phyloP scores from a whole-genome alignment of 2,797 vertebrate genomes.

The Sternarchorhynchus goeldii region DNA sequence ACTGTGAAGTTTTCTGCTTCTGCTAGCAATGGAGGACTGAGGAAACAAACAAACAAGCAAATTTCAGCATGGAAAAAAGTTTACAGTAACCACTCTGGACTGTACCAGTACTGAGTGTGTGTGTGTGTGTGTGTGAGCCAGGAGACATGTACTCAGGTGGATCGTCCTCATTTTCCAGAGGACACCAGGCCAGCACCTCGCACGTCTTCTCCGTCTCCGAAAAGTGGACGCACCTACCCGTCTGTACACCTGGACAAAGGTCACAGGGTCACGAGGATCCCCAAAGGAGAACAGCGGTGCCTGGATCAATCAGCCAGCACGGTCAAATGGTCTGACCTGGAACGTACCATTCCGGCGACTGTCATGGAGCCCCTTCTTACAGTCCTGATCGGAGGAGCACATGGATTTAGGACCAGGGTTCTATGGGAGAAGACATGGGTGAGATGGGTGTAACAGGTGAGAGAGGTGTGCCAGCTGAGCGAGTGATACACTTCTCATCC shows the following conservation, averaged over 20 bases:
- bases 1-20: conserved; percentile 89
- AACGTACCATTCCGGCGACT: conserved; percentile 69
- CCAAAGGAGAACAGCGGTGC: too few species aligned
- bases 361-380: conserved; percentile 67
- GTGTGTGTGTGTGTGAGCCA: too few species aligned
- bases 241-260: conserved; percentile 76
- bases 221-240: conserved; percentile 76
- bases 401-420: conserved; percentile 41
- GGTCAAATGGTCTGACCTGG: too few species aligned
- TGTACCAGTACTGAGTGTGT: background rate
- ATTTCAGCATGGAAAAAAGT: background rate
- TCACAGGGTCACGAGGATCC: background rate
- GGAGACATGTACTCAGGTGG: conserved; percentile 67
- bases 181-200: conserved; percentile 82
- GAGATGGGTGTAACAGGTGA: too few species aligned
- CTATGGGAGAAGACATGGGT: conserved; percentile 9
- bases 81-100: background rate
- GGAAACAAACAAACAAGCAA: background rate
- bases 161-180: conserved; percentile 66
- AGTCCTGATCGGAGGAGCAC: conserved; percentile 68
- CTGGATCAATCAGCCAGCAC: too few species aligned
- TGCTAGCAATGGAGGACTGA: conserved; percentile 80
- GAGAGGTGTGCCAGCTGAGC: too few species aligned
- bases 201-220: conserved; percentile 74
- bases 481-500: too few species aligned